A percentile compares a stretch with the other conserved stretches of the same genome.
Conservation (phyloP, 2,888 invertebrate genomes). For the Oscheius sp. region DNA sequence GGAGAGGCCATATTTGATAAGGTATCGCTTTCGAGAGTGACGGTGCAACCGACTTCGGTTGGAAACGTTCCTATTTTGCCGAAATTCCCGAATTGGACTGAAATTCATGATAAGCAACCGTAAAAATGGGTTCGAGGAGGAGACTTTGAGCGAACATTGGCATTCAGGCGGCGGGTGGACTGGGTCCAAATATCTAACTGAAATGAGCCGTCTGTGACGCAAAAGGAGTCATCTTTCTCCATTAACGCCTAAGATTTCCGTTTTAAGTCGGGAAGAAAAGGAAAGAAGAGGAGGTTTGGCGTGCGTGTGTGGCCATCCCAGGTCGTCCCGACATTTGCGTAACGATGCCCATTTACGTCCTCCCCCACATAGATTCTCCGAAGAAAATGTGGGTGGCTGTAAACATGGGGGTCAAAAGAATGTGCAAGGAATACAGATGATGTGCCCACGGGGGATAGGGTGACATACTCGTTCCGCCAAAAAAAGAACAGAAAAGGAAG, state of each 20-base stretch:
- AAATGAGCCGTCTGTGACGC: conserved; percentile 21
- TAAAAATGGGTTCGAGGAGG: neutral
- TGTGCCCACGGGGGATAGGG: conserved; percentile 14
- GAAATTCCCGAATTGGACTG: no score
- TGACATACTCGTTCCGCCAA: neutral
- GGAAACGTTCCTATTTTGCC: no score
- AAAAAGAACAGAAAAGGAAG: neutral
- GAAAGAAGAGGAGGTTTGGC: neutral
- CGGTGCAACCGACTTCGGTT: no score
- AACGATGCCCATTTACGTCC: conserved; percentile 32
- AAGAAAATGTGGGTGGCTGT: conserved; percentile 25
- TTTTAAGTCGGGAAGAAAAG: neutral
- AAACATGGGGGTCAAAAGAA: neutral
- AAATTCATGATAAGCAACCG: no score
- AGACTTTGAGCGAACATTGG: conserved; percentile 1
- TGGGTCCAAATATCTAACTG: conserved; percentile 1
- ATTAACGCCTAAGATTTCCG: conserved; percentile 31
- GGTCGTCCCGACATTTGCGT: conserved; percentile 26
- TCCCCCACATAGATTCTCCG: conserved; percentile 27
- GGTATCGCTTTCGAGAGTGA: conserved; percentile 12
- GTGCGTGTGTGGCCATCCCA: neutral
- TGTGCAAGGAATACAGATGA: conserved; percentile 12
- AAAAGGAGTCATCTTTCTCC: conserved; percentile 31
- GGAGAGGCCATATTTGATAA: conserved; percentile 14
- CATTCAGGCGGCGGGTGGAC: neutral